Evolutionary conservation across 1,140 invertebrate genomes (phyloP), one percentile per base, ranked within the genome.

Genomic region (Eufriesea mexicana): DNA sequence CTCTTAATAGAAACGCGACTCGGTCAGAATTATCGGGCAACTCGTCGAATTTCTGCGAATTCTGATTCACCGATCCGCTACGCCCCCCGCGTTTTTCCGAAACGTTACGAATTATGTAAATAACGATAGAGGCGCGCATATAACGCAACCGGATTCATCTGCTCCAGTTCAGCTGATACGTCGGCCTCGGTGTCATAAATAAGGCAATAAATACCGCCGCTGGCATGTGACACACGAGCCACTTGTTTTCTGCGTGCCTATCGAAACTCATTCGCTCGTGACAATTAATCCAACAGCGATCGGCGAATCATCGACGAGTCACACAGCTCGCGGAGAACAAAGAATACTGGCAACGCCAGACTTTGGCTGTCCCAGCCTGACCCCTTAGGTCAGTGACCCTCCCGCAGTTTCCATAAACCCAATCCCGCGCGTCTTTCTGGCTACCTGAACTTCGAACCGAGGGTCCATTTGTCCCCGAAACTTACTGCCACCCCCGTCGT

Each of bases 181-280:
- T 47, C 42, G 42, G 25, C n/a, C 59, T 75, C 57, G 45, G n/a
- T 75, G 42, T 81, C 71, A 66, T 74, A 81, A 81, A 81, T 62
- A 81, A 66, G 28, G 23, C n/a, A 51, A 51, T 62, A 61, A 64
- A 64, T 64, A 80, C 62, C 28, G 23, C 45, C 10, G n/a, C 16
- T 35, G 49, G 51, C 79, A 55, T 35, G 61, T 81, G 79, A 75
- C 79, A 81, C 71, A 28, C 61, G 51, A 62, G 18, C 51, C 79
- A 81, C 62, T 75, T 81, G 79, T 75, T 81, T 81, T 75, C 79
- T 76, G 79, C 79, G 79, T 81, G 72, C 49, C 45, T 55, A 75
- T 75, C 79, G 79, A 54, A 66, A 76, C 61, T 61, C 64, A 42
- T 59, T 70, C 59, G 28, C 10, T 61, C 28, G 20, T 49, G 70